A percentile compares a stretch with the other conserved stretches of the same genome.
Evolutionary conservation across 2,797 vertebrate species (phyloP).

Genomic region (Danio kyathit): DNA sequence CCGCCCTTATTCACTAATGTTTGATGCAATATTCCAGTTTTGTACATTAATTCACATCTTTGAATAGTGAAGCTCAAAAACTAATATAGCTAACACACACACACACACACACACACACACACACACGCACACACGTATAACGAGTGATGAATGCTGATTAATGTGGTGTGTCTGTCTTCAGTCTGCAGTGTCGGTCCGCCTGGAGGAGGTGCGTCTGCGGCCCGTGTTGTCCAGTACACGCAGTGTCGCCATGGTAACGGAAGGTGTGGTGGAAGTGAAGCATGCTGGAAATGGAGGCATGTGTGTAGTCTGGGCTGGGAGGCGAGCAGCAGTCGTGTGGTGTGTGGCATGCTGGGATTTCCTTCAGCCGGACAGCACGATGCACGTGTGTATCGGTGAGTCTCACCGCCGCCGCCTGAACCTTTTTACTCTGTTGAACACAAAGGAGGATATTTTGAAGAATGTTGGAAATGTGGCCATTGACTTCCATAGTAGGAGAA

Average conservation of each 20-base stretch:
- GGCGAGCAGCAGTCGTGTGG: conserved; percentile 87
- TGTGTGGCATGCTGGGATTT: conserved; percentile 95
- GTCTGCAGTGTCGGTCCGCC: conserved; percentile 67
- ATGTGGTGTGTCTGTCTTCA: conserved; percentile 56
- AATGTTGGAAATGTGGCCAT: no score
- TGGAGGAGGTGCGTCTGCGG: conserved; percentile 89
- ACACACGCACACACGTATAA: neutral
- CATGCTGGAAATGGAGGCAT: conserved; percentile 90
- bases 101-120: no score
- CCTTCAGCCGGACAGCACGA: conserved; percentile 81
- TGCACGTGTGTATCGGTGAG: conserved; percentile 88
- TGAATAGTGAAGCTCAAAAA: no score
- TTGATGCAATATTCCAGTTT: no score
- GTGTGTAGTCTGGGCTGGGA: conserved; percentile 89
- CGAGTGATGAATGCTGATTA: neutral
- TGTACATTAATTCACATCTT: no score
- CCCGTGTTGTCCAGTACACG: conserved; percentile 83
- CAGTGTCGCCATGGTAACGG: conserved; percentile 79
- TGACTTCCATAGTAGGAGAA: no score
- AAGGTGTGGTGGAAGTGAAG: conserved; percentile 94
- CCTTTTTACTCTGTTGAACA: no score
- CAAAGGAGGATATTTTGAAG: no score
- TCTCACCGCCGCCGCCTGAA: neutral
- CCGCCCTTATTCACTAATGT: no score
- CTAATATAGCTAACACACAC: no score